phyloP scores from a whole-genome alignment of 2,888 invertebrate species.

The Axea sp. region DNA sequence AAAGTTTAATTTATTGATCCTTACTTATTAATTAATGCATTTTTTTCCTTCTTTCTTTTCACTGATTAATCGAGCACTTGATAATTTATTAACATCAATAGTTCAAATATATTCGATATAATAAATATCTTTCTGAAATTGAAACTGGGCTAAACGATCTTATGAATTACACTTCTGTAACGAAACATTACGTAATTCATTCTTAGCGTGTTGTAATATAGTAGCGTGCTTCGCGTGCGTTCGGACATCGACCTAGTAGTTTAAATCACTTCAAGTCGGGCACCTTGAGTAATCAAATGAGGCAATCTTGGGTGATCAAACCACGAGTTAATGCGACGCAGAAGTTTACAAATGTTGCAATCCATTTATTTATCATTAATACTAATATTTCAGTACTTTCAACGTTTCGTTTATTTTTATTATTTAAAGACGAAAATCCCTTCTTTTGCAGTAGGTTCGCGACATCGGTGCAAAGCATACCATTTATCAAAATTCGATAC shows the following conservation, averaged over 20 bases:
- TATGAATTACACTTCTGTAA: slow-evolving; percentile 45
- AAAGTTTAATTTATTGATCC: too few relatives aligned
- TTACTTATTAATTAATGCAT: too few relatives aligned
- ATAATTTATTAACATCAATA: too few relatives aligned
- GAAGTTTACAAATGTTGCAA: slow-evolving; percentile 8
- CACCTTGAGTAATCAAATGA: slow-evolving; percentile 60
- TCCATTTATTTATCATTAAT: slow-evolving; percentile 24
- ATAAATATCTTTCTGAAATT: slow-evolving; percentile 5
- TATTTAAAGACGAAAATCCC: slow-evolving; percentile 47
- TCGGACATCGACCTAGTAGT: slow-evolving; percentile 60
- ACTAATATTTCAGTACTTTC: not conserved
- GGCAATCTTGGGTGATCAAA: slow-evolving; percentile 52
- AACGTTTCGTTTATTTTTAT: not conserved
- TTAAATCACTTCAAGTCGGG: slow-evolving; percentile 58
- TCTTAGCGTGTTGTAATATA: slow-evolving; percentile 52
- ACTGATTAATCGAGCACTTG: too few relatives aligned
- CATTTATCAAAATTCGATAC: too few relatives aligned
- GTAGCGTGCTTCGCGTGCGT: slow-evolving; percentile 55
- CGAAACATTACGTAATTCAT: slow-evolving; percentile 51
- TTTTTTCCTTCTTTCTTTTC: too few relatives aligned
- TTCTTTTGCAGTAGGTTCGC: slow-evolving; percentile 19
- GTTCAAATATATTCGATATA: too few relatives aligned
- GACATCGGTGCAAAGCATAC: too few relatives aligned
- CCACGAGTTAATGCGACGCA: slow-evolving; percentile 21
- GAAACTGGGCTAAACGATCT: slow-evolving; percentile 12